These are phyloP conservation scores for Pemphigus obesinymphae DNA, from an alignment of 1,140 invertebrate genomes.

Conservation along the genomic window DNA sequence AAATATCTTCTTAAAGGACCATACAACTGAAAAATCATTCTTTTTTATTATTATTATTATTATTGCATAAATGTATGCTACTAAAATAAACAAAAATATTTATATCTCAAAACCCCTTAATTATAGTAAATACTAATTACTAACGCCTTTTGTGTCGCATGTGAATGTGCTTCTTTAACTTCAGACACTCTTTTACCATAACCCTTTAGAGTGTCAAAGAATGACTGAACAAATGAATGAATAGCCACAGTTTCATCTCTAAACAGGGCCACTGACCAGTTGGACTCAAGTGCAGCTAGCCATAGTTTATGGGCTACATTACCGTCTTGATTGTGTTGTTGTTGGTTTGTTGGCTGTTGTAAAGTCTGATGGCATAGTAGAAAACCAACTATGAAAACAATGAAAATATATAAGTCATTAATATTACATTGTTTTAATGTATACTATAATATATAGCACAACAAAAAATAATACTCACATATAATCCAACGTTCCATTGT, in stretches of 20 bases:
- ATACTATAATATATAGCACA: conserved; percentile 54
- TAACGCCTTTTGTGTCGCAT: conserved; percentile 78
- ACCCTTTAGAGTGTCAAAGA: conserved; percentile 94
- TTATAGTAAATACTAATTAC: too few species aligned
- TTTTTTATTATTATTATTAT: too few species aligned
- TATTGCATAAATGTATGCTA: too few species aligned
- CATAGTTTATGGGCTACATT: conserved; percentile 65
- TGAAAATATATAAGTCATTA: not conserved
- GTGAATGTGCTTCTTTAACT: conserved; percentile 89
- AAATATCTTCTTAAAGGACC: too few species aligned
- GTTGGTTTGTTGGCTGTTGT: conserved; percentile 65
- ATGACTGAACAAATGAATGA: conserved; percentile 86
- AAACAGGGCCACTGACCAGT: conserved; percentile 91
- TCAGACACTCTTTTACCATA: conserved; percentile 87
- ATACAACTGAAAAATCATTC: too few species aligned
- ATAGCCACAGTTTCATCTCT: conserved; percentile 96
- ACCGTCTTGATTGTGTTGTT: not conserved
- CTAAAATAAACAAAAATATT: too few species aligned
- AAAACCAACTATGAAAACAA: conserved; percentile 66
- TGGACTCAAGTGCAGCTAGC: conserved; percentile 82
- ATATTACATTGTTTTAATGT: not conserved
- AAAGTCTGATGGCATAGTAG: conserved; percentile 82
- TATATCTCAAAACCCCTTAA: too few species aligned
- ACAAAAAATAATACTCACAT: conserved; percentile 56
- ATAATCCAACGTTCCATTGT: conserved; percentile 95